phyloP scores from a whole-genome alignment of 2,797 vertebrate genomes.

The Myripristis murdjan region DNA sequence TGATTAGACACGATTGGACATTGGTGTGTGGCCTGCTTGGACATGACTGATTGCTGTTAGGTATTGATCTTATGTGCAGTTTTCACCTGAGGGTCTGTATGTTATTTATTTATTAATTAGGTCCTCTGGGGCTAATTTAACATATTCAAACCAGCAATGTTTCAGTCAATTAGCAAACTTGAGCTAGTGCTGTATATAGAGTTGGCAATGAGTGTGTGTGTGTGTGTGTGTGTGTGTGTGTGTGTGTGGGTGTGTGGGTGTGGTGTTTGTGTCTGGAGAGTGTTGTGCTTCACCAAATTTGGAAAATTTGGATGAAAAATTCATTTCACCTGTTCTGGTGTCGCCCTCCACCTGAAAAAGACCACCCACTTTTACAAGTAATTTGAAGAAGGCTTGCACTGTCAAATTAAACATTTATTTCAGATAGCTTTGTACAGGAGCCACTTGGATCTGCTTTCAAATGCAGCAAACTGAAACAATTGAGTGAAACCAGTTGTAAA shows the following conservation, averaged over 20 bases:
- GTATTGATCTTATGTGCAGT: not conserved
- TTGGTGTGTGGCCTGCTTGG: not conserved
- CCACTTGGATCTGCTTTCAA: not conserved
- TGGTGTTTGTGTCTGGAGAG: not conserved
- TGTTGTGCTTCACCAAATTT: not conserved
- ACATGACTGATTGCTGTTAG: constrained; percentile 2
- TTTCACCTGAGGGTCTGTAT: not conserved
- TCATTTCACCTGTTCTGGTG: not conserved
- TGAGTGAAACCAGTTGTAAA: constrained; percentile 12
- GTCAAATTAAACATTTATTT: constrained; percentile 26
- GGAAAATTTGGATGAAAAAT: not conserved
- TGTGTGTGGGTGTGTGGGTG: not conserved
- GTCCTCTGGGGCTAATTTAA: not conserved
- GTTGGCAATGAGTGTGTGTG: not conserved
- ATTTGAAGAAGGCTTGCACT: not conserved
- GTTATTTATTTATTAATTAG: not conserved
- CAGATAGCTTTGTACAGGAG: constrained; percentile 8
- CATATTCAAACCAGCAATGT: not conserved
- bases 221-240: not conserved
- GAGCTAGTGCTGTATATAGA: no score
- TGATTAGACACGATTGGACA: not conserved
- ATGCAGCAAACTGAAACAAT: constrained; percentile 1
- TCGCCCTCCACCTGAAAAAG: not conserved
- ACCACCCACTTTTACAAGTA: not conserved
- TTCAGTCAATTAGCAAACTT: no score